Conservation (phyloP, 2,797 vertebrate species). For the Denticeps clupeoides region DNA sequence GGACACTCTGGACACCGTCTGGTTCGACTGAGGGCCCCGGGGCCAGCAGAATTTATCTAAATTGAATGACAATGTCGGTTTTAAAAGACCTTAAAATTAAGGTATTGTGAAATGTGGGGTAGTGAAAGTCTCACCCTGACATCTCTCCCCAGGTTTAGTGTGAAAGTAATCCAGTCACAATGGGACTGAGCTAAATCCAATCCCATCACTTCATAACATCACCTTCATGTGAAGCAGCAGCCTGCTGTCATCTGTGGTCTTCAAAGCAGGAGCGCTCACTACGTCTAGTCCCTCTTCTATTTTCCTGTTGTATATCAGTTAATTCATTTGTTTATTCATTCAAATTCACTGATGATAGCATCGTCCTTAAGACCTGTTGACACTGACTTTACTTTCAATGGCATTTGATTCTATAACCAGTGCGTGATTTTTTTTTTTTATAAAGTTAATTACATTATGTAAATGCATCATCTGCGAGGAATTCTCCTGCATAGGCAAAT, state of each 20-base stretch:
- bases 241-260: conserved; percentile 29
- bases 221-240: conserved; percentile 31
- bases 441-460: conserved; percentile 64
- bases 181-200: conserved; percentile 37
- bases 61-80: background rate
- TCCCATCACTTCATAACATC: conserved; percentile 33
- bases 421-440: too few relatives aligned
- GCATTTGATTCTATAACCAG: too few relatives aligned
- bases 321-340: too few relatives aligned
- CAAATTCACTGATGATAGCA: too few relatives aligned
- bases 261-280: conserved; percentile 32
- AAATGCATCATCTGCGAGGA: conserved; percentile 46
- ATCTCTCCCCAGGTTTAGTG: background rate
- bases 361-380: too few relatives aligned
- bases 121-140: background rate
- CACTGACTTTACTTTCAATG: too few relatives aligned
- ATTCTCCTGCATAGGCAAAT: conserved; percentile 59
- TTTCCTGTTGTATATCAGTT: background rate
- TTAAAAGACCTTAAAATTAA: too few relatives aligned
- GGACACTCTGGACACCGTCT: conserved; percentile 20
- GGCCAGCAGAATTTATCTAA: conserved; percentile 10
- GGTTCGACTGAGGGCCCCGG: conserved; percentile 35
- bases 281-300: conserved; percentile 7
- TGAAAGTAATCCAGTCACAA: conserved; percentile 34
- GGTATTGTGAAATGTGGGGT: too few relatives aligned